Evolutionary conservation across 1,140 invertebrate species (phyloP), one percentile per base, ranked within the genome.

Genomic region (Drosophila grimshawi): DNA sequence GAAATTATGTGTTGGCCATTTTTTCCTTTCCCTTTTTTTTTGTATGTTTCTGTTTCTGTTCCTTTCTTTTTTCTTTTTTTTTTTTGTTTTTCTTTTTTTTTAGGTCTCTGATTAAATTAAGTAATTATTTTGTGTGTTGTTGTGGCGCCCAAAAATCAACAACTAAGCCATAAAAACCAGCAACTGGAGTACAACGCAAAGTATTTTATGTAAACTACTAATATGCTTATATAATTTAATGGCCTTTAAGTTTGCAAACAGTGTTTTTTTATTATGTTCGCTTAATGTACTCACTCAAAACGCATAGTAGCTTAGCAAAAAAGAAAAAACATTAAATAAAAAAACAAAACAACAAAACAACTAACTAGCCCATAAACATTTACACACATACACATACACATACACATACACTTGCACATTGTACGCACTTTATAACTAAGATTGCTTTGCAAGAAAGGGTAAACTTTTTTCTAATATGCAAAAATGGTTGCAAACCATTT

Each of bases 81-180:
- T 8, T 11, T 41, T 52, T 4, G 29, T 10, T 65, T 69, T 61
- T 63, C 19, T 76, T 70, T 66, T 57, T 81, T 49, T 64, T 64
- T 83, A 74, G 69, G 66, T 76, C 83, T 88, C 80, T 89, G 85
- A 72, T 89, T 81, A 80, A 88, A 89, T 88, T 78, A 89, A 88
- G 85, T 88, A 88, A 88, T 88, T 88, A 85, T 85, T 88, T 19
- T 88, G 68, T 62, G 51, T 76, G 72, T 68, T 68, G 59, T 62
- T 67, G 45, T 70, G 82, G 82, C 82, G 81, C 82, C 82, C 57
- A 2, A 71, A 71, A 64, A 55, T 27, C 55, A 48, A 45, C 60
- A 61, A 60, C 37, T 35, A 48, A 19, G 19, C 0, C 35, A 49
- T 48, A 69, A 78, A 63, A 69, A 63, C 11, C 2, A 55, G n/a